Conservation (phyloP, 2,888 invertebrate species). For the Epistrophella euchroma region DNA sequence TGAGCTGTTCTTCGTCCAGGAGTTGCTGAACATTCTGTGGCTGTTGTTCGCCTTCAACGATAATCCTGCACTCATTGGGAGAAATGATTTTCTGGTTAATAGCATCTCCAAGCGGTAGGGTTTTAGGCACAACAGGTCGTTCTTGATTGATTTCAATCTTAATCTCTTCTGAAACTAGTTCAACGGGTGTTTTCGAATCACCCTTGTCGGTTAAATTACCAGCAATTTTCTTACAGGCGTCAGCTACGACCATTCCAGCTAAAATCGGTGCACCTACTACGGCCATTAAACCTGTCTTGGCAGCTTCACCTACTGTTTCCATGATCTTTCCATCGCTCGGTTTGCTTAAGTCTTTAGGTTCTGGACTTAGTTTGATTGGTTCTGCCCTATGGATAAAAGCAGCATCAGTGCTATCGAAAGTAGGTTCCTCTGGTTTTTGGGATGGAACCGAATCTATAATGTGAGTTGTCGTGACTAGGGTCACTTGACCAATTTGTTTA, state of each 20-base stretch:
- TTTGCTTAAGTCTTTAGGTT: background rate
- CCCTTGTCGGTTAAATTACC: constrained; percentile 57
- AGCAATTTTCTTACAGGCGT: constrained; percentile 88
- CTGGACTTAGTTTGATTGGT: background rate
- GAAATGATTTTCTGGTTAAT: constrained; percentile 88
- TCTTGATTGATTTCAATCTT: constrained; percentile 8
- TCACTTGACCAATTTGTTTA: constrained; percentile 8
- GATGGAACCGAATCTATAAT: background rate
- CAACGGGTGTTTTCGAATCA: background rate
- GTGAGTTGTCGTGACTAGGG: constrained; percentile 1
- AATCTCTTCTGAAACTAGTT: constrained; percentile 18
- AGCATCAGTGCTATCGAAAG: constrained; percentile 16
- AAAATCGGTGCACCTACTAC: constrained; percentile 94
- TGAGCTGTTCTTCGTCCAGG: constrained; percentile 88
- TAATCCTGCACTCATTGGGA: constrained; percentile 87
- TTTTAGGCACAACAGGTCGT: constrained; percentile 60
- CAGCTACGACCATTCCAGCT: constrained; percentile 94
- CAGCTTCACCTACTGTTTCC: constrained; percentile 87
- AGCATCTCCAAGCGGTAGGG: constrained; percentile 87
- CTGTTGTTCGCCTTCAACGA: constrained; percentile 87
- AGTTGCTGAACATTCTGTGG: constrained; percentile 88
- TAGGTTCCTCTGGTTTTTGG: background rate
- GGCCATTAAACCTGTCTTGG: constrained; percentile 93
- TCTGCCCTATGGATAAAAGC: constrained; percentile 1
- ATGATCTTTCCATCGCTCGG: constrained; percentile 25